Percentiles rank a stretch among this genome's conserved stretches.
Conservation (phyloP, 2,888 invertebrate species). For the Lycia hirtaria region DNA sequence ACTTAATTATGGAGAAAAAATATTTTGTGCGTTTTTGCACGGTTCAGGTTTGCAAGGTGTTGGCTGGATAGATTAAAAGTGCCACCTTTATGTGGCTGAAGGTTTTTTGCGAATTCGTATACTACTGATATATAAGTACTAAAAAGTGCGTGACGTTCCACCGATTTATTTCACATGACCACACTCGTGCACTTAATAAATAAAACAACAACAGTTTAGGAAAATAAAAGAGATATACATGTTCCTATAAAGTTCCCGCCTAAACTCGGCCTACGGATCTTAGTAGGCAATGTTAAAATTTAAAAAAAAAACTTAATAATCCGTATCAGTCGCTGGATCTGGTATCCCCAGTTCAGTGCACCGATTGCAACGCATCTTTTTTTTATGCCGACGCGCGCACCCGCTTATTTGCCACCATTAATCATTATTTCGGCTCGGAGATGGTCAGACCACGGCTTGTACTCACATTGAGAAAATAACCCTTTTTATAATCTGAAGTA, state of each 20-base stretch:
- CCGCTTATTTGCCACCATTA: slow-evolving; percentile 86
- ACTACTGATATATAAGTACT: neutral
- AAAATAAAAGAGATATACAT: no score
- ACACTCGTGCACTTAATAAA: no score
- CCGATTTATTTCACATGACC: neutral
- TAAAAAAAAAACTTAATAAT: slow-evolving; percentile 30
- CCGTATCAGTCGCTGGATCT: slow-evolving; percentile 37
- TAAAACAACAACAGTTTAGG: no score
- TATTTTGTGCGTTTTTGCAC: slow-evolving; percentile 62
- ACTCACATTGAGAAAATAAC: slow-evolving; percentile 80
- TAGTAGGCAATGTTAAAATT: neutral
- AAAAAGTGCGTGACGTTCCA: neutral
- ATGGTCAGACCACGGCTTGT: slow-evolving; percentile 51
- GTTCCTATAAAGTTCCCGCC: no score
- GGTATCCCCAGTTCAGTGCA: slow-evolving; percentile 66
- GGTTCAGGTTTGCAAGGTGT: slow-evolving; percentile 36
- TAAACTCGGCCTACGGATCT: no score
- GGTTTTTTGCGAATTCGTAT: neutral
- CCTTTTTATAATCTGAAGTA: slow-evolving; percentile 65
- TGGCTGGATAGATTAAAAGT: slow-evolving; percentile 16
- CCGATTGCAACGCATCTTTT: slow-evolving; percentile 65
- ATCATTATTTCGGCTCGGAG: slow-evolving; percentile 82
- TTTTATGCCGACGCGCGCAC: slow-evolving; percentile 72
- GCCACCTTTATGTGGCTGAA: slow-evolving; percentile 2
- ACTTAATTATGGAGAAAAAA: slow-evolving; percentile 69